Evolutionary conservation across 37 sponge, comb jelly and placozoan genomes (phyloP).

Genomic region (Aplysina aerophoba): DNA sequence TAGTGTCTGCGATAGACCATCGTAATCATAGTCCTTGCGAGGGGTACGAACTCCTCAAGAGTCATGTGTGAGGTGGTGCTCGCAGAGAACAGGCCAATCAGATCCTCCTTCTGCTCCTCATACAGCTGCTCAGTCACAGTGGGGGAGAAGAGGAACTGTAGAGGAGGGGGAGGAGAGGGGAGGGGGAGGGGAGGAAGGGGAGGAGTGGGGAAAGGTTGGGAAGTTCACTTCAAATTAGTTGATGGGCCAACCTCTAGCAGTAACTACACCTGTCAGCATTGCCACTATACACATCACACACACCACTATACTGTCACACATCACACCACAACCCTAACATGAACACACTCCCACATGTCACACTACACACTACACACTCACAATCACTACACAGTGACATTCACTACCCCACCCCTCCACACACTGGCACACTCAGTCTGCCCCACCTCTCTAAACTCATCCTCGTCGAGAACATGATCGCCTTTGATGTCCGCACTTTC

Average conservation of each 20-base stretch:
- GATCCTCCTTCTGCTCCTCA: conserved; percentile 63
- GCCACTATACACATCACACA: too few relatives aligned
- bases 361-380: too few relatives aligned
- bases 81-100: conserved; percentile 41
- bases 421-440: too few relatives aligned
- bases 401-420: too few relatives aligned
- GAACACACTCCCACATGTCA: too few relatives aligned
- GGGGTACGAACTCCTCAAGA: conserved; percentile 65
- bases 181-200: neutral
- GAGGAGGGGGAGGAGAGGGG: neutral
- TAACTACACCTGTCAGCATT: too few relatives aligned
- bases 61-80: conserved; percentile 34
- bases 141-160: conserved; percentile 74
- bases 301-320: too few relatives aligned
- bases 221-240: neutral
- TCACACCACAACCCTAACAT: too few relatives aligned
- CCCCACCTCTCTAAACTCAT: conserved; percentile 70
- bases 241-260: too few relatives aligned
- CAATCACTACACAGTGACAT: too few relatives aligned
- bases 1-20: conserved; percentile 75
- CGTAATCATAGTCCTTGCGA: conserved; percentile 59
- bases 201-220: neutral
- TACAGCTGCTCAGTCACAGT: conserved; percentile 56
- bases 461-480: conserved; percentile 66
- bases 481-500: conserved; percentile 61